Evolutionary conservation across 2,113 vertebrate species (phyloP).

Genomic region (Sander lucioperca): DNA sequence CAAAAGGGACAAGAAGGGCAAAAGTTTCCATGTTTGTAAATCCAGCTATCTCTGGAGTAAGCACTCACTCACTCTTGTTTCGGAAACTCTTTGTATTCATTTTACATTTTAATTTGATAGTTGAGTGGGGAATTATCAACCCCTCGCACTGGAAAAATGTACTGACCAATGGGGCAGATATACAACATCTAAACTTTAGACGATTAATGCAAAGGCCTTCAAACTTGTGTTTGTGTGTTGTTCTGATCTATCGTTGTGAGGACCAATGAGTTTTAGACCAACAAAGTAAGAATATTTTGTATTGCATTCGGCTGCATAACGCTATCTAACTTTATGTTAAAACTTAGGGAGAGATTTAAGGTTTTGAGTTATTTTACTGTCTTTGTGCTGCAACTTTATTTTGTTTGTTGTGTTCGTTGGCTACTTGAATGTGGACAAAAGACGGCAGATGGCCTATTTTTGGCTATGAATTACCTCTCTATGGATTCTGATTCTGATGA

Average conservation of each 20-base stretch:
- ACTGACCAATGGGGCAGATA: background rate
- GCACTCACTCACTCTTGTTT: background rate
- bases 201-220: background rate
- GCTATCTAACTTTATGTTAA: background rate
- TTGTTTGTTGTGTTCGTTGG: background rate
- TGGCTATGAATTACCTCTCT: background rate
- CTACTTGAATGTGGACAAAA: background rate
- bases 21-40: background rate
- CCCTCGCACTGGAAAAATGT: background rate
- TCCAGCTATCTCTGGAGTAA: background rate
- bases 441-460: background rate
- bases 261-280: background rate
- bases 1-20: background rate
- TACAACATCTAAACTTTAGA: background rate
- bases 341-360: background rate
- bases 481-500: background rate
- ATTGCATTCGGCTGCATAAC: no score
- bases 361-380: background rate
- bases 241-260: background rate
- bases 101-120: background rate
- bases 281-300: background rate
- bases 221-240: conserved; percentile 6
- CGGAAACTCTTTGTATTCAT: background rate
- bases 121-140: conserved; percentile 8
- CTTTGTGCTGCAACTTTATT: background rate